Base-by-base conservation (phyloP, 2,888 invertebrate species). In the Linnaemya vulpina region DNA sequence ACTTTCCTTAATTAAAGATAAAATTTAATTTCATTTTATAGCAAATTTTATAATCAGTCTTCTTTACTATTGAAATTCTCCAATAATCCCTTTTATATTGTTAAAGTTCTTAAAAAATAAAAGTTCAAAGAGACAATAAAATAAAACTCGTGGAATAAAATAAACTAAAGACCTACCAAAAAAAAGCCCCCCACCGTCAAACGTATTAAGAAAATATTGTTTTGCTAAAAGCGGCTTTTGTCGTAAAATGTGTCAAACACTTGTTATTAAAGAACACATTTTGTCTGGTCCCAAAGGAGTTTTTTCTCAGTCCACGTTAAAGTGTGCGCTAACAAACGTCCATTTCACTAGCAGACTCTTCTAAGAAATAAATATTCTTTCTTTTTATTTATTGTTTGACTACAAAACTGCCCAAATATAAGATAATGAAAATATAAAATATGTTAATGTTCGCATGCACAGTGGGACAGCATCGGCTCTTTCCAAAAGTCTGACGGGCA, bases 201-300 rank as follows among this genome's bases (percentile, higher is more conserved):
- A 20, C 17, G 10, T 40, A 40, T 73, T 8, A 11, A 40, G 22
- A 58, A 67, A 80, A 30, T 43, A 11, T 58, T 17, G 35, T 38
- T 65, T 70, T 1, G 40, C 30, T 60, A 17, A 70, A 79, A 74
- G 49, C 70, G 71, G 68, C 70, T 78, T 85, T 82, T 70, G 68
- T 68, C 63, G 77, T 84, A 5, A 81, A 81, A 78, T 80, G 78
- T 82, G 85, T 82, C 82, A 78, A 78, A 67, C 65, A 78, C 70
- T 82, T 71, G 71, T 82, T 82, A 68, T 77, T 82, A 71, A 79
- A 62, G 49, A 82, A 76, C 62, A 82, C 85, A 82, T 82, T 85
- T 82, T 63, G 62, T 15, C 10, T 46, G 49, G n/a, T 85, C 85
- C 78, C 85, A 63, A 71, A 75, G 78, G 85, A 79, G 58, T 77